Evolutionary conservation across 1,140 invertebrate species (phyloP).

Genomic region (Vanessa atalanta): DNA sequence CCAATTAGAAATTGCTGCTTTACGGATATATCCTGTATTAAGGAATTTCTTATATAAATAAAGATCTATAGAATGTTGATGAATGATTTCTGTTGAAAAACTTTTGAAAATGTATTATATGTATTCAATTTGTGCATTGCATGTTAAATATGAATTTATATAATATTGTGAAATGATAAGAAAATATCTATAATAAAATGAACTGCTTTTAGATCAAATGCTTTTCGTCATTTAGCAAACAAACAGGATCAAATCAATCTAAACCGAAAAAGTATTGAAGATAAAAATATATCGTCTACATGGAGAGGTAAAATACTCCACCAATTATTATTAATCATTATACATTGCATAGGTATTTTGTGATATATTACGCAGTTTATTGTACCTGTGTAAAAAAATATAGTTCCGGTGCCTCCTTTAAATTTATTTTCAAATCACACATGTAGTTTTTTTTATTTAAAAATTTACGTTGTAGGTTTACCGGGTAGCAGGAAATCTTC

Average conservation of each 20-base stretch:
- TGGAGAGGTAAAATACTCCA: conserved; percentile 49
- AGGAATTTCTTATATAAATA: too few relatives aligned
- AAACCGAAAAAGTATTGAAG: conserved; percentile 48
- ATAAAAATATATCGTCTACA: conserved; percentile 50
- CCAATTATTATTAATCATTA: background rate
- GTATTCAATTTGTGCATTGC: too few relatives aligned
- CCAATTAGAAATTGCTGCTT: background rate
- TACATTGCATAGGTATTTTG: too few relatives aligned
- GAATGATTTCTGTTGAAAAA: too few relatives aligned
- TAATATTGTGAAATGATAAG: background rate
- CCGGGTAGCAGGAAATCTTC: conserved; percentile 61
- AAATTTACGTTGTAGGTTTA: conserved; percentile 26
- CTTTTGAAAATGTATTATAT: too few relatives aligned
- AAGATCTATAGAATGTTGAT: too few relatives aligned
- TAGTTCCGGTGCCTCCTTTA: too few relatives aligned
- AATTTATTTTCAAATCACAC: too few relatives aligned
- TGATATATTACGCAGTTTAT: too few relatives aligned
- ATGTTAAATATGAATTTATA: background rate
- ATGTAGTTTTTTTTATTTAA: background rate
- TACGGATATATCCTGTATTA: too few relatives aligned
- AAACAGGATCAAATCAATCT: conserved; percentile 37
- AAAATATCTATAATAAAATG: background rate
- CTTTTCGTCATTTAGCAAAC: conserved; percentile 24
- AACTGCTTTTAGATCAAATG: conserved; percentile 28
- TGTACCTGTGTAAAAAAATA: too few relatives aligned